Evolutionary conservation across 1,140 invertebrate genomes (phyloP).

Genomic region (Hycleus phaleratus): DNA sequence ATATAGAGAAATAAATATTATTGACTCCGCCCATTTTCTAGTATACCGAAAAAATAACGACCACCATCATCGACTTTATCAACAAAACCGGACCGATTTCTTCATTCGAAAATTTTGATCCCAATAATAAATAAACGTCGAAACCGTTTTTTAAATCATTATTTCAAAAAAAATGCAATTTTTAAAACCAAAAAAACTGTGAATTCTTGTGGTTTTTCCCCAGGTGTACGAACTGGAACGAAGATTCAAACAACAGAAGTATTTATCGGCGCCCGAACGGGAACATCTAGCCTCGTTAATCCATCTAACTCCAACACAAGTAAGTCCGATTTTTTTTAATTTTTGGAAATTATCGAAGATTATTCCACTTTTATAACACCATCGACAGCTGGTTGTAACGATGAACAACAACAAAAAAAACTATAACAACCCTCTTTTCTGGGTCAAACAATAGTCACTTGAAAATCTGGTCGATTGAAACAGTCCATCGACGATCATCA

Average conservation of each 20-base stretch:
- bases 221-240: slow-evolving; percentile 96
- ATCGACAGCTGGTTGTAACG: slow-evolving; percentile 9
- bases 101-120: too few relatives aligned
- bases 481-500: slow-evolving; percentile 2
- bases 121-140: too few relatives aligned
- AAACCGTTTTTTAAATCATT: too few relatives aligned
- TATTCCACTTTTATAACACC: background rate
- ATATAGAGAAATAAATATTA: too few relatives aligned
- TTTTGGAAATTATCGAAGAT: background rate
- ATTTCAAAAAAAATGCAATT: too few relatives aligned
- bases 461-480: slow-evolving; percentile 14
- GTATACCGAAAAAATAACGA: too few relatives aligned
- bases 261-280: slow-evolving; percentile 91
- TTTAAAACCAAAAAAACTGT: too few relatives aligned
- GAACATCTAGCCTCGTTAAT: slow-evolving; percentile 93
- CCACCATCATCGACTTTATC: too few relatives aligned
- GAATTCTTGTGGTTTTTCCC: slow-evolving; percentile 21
- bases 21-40: too few relatives aligned
- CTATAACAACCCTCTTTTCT: too few relatives aligned
- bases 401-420: too few relatives aligned
- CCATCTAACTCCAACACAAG: slow-evolving; percentile 90
- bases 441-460: slow-evolving; percentile 1
- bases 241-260: slow-evolving; percentile 92
- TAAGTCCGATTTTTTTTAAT: slow-evolving; percentile 44
- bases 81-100: too few relatives aligned